A percentile compares a stretch with the other conserved stretches of the same genome.
These are phyloP conservation scores for Harmothoe impar DNA, from an alignment of 2,888 invertebrate genomes.

Conservation along the genomic window DNA sequence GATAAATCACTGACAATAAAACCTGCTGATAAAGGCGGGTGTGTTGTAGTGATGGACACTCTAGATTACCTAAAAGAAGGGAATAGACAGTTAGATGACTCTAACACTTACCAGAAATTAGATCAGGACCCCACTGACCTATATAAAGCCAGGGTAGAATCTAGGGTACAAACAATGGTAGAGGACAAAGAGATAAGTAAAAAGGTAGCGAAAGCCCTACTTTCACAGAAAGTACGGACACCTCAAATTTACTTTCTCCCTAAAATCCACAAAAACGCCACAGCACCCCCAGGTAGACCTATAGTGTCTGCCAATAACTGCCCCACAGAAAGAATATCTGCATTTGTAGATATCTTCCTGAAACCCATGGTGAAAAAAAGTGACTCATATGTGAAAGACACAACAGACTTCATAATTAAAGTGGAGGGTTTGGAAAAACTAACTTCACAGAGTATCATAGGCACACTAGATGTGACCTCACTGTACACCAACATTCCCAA, in stretches of 20 bases:
- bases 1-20: background rate
- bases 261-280: background rate
- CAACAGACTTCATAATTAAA: background rate
- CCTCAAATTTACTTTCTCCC: slow-evolving; percentile 27
- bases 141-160: background rate
- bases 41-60: no score
- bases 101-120: background rate
- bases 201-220: no score
- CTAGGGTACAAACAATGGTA: background rate
- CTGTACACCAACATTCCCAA: slow-evolving; percentile 27
- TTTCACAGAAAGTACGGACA: no score
- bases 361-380: no score
- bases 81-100: background rate
- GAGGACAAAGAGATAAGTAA: background rate
- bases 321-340: background rate
- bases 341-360: background rate
- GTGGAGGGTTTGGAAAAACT: no score
- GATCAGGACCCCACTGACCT: background rate
- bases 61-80: background rate
- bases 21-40: no score
- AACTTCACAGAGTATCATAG: no score
- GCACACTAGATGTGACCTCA: slow-evolving; percentile 12
- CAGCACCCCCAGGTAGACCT: background rate
- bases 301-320: slow-evolving; percentile 10
- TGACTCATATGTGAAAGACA: no score